Conservation (phyloP, 92 coral and sea anemone genomes). For the Paragorgia papillata region DNA sequence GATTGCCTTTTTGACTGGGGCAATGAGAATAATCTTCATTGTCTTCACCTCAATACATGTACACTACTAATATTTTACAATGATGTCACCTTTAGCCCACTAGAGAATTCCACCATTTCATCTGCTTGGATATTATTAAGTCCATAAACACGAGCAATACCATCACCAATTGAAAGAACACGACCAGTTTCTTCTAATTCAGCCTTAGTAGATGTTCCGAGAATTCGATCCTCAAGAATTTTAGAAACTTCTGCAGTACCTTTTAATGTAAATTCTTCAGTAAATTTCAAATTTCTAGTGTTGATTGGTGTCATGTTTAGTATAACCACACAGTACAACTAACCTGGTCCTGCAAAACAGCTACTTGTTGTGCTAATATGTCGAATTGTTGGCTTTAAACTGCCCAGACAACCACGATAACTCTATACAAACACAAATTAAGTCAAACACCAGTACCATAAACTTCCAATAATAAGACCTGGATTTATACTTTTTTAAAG, state of each 20-base stretch:
- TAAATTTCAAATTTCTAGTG: background rate
- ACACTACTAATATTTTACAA: too few species aligned
- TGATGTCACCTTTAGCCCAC: constrained; percentile 95
- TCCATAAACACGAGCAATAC: constrained; percentile 99
- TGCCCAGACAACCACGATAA: constrained; percentile 94
- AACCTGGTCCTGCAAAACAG: constrained; percentile 73
- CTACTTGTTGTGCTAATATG: constrained; percentile 76
- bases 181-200: constrained; percentile 99
- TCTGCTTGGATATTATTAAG: constrained; percentile 98
- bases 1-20: too few species aligned
- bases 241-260: constrained; percentile 99
- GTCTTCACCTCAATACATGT: too few species aligned
- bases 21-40: too few species aligned
- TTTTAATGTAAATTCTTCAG: constrained; percentile 18
- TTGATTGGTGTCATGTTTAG: too few species aligned
- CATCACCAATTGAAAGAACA: constrained; percentile 99
- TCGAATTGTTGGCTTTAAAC: constrained; percentile 76
- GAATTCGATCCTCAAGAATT: constrained; percentile 89
- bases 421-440: constrained; percentile 60
- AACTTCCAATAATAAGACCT: too few species aligned
- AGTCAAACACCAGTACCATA: too few species aligned
- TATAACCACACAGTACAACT: too few species aligned
- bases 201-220: constrained; percentile 92
- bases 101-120: constrained; percentile 99
- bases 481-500: too few species aligned